A percentile compares a stretch with the other conserved stretches of the same genome.
phyloP scores from a whole-genome alignment of 2,888 invertebrate genomes.

The Pyrochroa serraticornis region DNA sequence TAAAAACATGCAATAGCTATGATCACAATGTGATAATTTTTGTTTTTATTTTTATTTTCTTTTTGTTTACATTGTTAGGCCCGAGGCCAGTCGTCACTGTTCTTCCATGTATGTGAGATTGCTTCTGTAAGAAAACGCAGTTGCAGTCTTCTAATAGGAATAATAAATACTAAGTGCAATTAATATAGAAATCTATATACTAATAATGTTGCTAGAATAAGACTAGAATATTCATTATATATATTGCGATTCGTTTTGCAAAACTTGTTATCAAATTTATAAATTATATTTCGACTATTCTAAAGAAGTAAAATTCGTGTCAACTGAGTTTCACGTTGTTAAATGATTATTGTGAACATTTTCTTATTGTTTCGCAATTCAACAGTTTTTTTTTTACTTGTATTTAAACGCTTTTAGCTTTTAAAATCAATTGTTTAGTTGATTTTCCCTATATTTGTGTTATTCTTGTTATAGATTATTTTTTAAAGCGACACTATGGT shows the following conservation, averaged over 20 bases:
- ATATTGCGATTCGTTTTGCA: slow-evolving; percentile 39
- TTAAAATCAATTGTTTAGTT: slow-evolving; percentile 25
- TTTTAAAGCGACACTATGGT: slow-evolving; percentile 44
- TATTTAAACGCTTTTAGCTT: slow-evolving; percentile 23
- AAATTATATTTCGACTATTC: slow-evolving; percentile 18
- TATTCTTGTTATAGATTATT: slow-evolving; percentile 44
- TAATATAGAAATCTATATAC: slow-evolving; percentile 56
- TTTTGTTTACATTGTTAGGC: slow-evolving; percentile 56
- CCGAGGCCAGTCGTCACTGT: slow-evolving; percentile 57
- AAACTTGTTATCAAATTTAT: slow-evolving; percentile 44
- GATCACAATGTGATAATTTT: slow-evolving; percentile 51
- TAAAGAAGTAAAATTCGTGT: slow-evolving; percentile 25
- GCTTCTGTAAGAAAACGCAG: slow-evolving; percentile 33
- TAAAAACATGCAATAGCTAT: slow-evolving; percentile 44
- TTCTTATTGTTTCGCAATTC: slow-evolving; percentile 16
- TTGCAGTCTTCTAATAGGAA: slow-evolving; percentile 43
- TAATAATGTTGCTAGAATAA: slow-evolving; percentile 52
- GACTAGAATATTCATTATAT: slow-evolving; percentile 34
- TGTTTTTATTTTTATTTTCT: slow-evolving; percentile 45
- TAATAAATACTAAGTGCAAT: slow-evolving; percentile 55
- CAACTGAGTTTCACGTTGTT: slow-evolving; percentile 1
- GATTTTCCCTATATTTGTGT: slow-evolving; percentile 34
- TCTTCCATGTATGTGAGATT: slow-evolving; percentile 54
- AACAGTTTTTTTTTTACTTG: slow-evolving; percentile 19
- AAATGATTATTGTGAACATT: slow-evolving; percentile 8